These are phyloP conservation scores for Heteropelma amictum DNA, from an alignment of 2,888 invertebrate genomes.

Conservation along the genomic window DNA sequence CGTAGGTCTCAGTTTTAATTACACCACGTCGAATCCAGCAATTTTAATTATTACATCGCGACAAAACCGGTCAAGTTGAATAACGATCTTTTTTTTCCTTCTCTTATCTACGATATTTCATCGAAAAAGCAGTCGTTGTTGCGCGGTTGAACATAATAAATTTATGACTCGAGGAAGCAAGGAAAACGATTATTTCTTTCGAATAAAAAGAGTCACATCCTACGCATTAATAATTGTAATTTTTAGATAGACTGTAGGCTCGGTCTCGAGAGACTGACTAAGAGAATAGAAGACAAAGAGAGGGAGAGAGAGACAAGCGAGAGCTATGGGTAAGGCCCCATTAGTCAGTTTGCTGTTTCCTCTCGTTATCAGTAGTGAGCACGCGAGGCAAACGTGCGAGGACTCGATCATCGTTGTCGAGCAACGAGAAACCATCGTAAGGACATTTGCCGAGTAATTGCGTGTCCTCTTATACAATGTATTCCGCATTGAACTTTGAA, in stretches of 20 bases:
- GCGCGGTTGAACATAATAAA: background rate
- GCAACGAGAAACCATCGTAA: constrained; percentile 29
- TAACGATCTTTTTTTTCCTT: background rate
- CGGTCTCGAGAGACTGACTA: background rate
- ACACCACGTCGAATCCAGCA: background rate
- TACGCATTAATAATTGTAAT: constrained; percentile 11
- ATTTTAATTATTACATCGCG: background rate
- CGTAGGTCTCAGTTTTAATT: background rate
- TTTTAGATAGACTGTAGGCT: too few species aligned
- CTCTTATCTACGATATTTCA: constrained; percentile 10
- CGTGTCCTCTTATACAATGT: constrained; percentile 16
- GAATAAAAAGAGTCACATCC: background rate
- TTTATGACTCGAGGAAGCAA: constrained; percentile 27
- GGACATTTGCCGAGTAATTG: constrained; percentile 17
- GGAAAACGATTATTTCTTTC: constrained; percentile 7
- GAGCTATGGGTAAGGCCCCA: constrained; percentile 12
- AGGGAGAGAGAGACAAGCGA: constrained; percentile 18
- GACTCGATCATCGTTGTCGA: constrained; percentile 47
- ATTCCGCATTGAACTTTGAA: constrained; percentile 5
- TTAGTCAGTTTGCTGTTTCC: constrained; percentile 39
- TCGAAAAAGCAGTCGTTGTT: constrained; percentile 7
- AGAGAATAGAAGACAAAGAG: constrained; percentile 6
- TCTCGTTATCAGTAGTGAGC: constrained; percentile 47
- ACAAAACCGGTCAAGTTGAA: background rate
- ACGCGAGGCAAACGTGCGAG: constrained; percentile 43